These are phyloP conservation scores for Sinotaia quadrata DNA, from an alignment of 2,888 invertebrate genomes.

Conservation along the genomic window DNA sequence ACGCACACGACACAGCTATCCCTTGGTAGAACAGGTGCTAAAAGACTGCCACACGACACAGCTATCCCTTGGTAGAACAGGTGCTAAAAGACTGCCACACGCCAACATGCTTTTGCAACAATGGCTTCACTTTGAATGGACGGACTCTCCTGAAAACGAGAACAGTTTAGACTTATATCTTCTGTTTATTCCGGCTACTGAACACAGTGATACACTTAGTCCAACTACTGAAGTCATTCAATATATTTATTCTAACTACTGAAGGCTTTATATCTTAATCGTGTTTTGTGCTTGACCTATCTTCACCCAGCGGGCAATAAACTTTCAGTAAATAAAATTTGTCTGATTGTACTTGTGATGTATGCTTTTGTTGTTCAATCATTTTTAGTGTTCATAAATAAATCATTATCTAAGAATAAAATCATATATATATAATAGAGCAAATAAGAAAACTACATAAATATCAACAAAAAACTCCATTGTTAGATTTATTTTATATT, in stretches of 20 bases:
- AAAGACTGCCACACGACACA: slow-evolving; percentile 30
- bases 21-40: slow-evolving; percentile 27
- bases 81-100: slow-evolving; percentile 38
- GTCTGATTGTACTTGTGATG: too few relatives aligned
- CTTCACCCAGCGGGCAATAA: too few relatives aligned
- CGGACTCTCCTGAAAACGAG: slow-evolving; percentile 33
- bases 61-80: slow-evolving; percentile 33
- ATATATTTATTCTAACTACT: too few relatives aligned
- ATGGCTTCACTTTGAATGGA: slow-evolving; percentile 37
- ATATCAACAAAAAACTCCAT: too few relatives aligned
- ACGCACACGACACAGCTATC: slow-evolving; percentile 32
- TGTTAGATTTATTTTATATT: too few relatives aligned
- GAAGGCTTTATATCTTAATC: not conserved
- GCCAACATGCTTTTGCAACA: slow-evolving; percentile 36
- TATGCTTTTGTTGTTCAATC: too few relatives aligned
- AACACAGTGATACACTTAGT: not conserved
- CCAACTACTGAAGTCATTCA: too few relatives aligned
- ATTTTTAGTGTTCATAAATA: too few relatives aligned
- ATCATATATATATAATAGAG: too few relatives aligned
- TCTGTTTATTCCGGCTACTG: not conserved
- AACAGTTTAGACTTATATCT: not conserved
- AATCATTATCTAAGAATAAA: too few relatives aligned
- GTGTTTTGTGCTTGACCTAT: not conserved
- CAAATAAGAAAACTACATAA: too few relatives aligned
- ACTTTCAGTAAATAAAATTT: not conserved